Evolutionary conservation across 2,797 vertebrate species (phyloP), one percentile per base, ranked within the genome.

Genomic region (Coilia nasus): DNA sequence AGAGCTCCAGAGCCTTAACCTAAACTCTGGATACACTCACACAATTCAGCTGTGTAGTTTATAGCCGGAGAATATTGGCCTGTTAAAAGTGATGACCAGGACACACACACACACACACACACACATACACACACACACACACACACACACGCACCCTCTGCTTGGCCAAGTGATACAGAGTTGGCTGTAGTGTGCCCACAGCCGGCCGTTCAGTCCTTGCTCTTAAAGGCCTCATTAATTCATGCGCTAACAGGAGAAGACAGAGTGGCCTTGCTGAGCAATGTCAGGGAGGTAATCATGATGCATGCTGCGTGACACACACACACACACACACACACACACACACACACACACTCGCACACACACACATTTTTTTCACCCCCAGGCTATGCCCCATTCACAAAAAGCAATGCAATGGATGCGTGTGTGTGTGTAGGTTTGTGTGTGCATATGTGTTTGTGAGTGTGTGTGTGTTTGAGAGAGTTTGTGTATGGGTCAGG

Each of bases 281-380:
- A 21, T 21, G 71, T 1, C 71, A 21, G 31, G 71, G 2, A 7
- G 71, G 15, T 41, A 78, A 44, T 35, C 7, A 35, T 78, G 71
- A 78, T 41, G 28, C 67, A 71, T 3, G 25, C 67, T 35, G 31
- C 12, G 67, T 41, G 5, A 75, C 28, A 67, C 9, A 83, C 82
- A 62, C 46, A 81, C 85, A 86, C 62, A 56, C 60, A 78, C 46
- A 56, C 44, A 78, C 81, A 46, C 81, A 82, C 62, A 78, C 81
- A 54, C 62, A 28, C 23, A 19, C 25, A 83, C 82, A 59, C 82
- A 83, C 84, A 82, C 83, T 87, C 83, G 83, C 71, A 86, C 88
- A 59, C 25, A 75, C 15, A 54, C 50, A 54, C 50, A 3, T 14
- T 25, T 23, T 23, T n/a, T n/a, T n/a, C 21, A 62, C 59, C 15